A percentile compares a stretch with the other conserved stretches of the same genome.
phyloP scores from a whole-genome alignment of 2,888 invertebrate genomes.

The Venustoraphidia nigricollis region DNA sequence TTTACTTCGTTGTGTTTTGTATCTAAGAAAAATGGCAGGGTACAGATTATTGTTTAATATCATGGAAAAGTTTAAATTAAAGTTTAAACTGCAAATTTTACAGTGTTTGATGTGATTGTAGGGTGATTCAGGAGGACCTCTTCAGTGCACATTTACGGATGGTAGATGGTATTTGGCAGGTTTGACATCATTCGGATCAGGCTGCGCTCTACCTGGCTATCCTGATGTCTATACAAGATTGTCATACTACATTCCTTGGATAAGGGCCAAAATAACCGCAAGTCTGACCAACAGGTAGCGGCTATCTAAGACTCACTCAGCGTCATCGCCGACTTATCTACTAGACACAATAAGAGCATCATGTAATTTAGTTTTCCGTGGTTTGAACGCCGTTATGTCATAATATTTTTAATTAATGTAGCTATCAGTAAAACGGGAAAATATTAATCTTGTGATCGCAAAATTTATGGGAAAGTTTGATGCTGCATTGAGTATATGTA shows the following conservation, averaged over 20 bases:
- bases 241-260: slow-evolving; percentile 76
- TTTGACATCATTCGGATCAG: slow-evolving; percentile 83
- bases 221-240: slow-evolving; percentile 81
- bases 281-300: slow-evolving; percentile 12
- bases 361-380: too few species aligned
- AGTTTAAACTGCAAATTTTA: neutral
- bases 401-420: too few species aligned
- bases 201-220: slow-evolving; percentile 75
- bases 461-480: too few species aligned
- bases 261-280: slow-evolving; percentile 28
- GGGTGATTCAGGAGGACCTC: slow-evolving; percentile 84
- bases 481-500: too few species aligned
- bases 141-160: slow-evolving; percentile 64
- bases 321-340: neutral
- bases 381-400: too few species aligned
- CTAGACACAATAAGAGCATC: too few species aligned
- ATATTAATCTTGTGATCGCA: too few species aligned
- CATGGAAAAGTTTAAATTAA: too few species aligned
- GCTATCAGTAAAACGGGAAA: too few species aligned
- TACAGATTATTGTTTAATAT: too few species aligned
- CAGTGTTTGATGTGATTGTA: slow-evolving; percentile 22
- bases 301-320: slow-evolving; percentile 15
- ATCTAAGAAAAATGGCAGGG: too few species aligned
- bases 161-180: slow-evolving; percentile 81
- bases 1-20: too few species aligned